phyloP scores from a whole-genome alignment of 37 sponge, comb jelly and placozoan species.

The Aplysina aerophoba region DNA sequence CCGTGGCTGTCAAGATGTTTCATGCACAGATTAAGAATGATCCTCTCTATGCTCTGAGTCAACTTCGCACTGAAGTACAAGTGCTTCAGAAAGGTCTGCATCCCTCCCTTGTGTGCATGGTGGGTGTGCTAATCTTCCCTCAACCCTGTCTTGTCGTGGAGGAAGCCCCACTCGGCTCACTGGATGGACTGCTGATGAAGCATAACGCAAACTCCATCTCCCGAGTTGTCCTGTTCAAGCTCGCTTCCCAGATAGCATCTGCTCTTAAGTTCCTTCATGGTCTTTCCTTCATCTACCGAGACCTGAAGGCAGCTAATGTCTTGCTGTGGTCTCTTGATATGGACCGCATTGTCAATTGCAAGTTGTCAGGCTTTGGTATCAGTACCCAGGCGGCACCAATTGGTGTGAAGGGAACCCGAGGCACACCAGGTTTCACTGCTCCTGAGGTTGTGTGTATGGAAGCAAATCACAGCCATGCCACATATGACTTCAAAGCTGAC shows the following conservation, averaged over 20 bases:
- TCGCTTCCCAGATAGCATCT: conserved; percentile 57
- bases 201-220: conserved; percentile 1
- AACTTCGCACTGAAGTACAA: conserved; percentile 40
- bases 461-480: background rate
- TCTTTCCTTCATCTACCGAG: conserved; percentile 42
- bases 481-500: conserved; percentile 50
- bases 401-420: conserved; percentile 40
- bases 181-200: conserved; percentile 26
- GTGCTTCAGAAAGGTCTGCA: conserved; percentile 50
- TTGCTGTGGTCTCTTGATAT: conserved; percentile 58
- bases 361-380: conserved; percentile 47
- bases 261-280: conserved; percentile 53
- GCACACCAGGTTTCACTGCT: conserved; percentile 54
- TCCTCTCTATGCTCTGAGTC: conserved; percentile 24
- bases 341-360: conserved; percentile 45
- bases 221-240: conserved; percentile 43
- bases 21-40: background rate
- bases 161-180: conserved; percentile 55
- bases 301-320: conserved; percentile 61
- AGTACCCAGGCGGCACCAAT: conserved; percentile 30
- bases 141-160: conserved; percentile 54
- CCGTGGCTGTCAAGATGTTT: conserved; percentile 80
- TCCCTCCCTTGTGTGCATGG: conserved; percentile 56
- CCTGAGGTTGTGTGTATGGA: conserved; percentile 59
- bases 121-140: conserved; percentile 47